phyloP scores from a whole-genome alignment of 30 jellyfish, hydroid and myxozoan genomes.

The Aurelia sp. region DNA sequence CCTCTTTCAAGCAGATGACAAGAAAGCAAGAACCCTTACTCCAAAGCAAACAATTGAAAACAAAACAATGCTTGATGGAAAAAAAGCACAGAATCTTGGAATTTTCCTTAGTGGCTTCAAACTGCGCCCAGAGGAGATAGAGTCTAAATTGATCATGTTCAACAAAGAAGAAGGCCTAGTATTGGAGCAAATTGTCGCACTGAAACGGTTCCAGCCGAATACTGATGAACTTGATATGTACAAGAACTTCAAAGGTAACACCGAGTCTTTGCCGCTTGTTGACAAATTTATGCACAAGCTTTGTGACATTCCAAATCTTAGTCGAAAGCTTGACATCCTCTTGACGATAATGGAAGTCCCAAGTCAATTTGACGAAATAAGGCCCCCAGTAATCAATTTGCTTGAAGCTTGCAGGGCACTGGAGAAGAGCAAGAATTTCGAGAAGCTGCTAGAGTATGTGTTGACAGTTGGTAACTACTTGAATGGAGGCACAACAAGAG shows the following conservation, averaged over 20 bases:
- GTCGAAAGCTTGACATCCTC: constrained; percentile 71
- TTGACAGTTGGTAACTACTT: constrained; percentile 85
- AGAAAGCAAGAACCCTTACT: constrained; percentile 10
- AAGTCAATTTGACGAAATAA: constrained; percentile 53
- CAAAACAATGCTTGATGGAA: constrained; percentile 81
- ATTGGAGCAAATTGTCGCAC: constrained; percentile 79
- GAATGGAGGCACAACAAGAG: constrained; percentile 96
- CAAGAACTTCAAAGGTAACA: constrained; percentile 72
- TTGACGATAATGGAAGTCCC: constrained; percentile 89
- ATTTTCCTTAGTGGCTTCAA: constrained; percentile 93
- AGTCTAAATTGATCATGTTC: constrained; percentile 65
- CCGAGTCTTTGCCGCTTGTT: constrained; percentile 39
- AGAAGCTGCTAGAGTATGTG: constrained; percentile 69
- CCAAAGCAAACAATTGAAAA: constrained; percentile 14
- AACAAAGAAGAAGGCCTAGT: constrained; percentile 78
- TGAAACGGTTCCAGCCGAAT: constrained; percentile 94
- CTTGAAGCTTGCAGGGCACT: constrained; percentile 66
- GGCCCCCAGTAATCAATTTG: constrained; percentile 58
- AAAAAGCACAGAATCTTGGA: constrained; percentile 96
- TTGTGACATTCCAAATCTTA: constrained; percentile 78
- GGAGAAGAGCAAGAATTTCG: constrained; percentile 56
- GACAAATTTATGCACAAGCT: constrained; percentile 84
- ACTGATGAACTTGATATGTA: constrained; percentile 93
- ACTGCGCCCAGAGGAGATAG: constrained; percentile 72
- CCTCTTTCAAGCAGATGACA: constrained; percentile 60